phyloP scores from a whole-genome alignment of 2,888 invertebrate genomes.

The Amphipyra berbera region DNA sequence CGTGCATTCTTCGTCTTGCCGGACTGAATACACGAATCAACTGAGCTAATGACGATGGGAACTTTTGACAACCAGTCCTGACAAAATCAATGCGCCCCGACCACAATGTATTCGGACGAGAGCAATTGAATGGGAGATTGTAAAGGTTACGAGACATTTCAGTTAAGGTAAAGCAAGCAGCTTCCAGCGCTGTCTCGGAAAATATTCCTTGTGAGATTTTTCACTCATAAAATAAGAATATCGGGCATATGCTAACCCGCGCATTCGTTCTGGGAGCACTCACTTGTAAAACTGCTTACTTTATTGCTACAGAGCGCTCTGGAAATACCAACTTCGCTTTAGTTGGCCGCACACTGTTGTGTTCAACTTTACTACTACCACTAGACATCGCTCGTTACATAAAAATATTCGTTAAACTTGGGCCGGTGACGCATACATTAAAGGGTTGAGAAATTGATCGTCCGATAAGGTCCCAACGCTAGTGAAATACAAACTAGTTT shows the following conservation, averaged over 20 bases:
- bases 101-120: conserved; percentile 53
- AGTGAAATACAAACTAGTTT: conserved; percentile 85
- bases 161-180: conserved; percentile 42
- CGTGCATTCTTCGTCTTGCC: conserved; percentile 76
- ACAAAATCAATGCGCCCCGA: conserved; percentile 65
- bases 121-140: conserved; percentile 58
- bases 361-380: conserved; percentile 64
- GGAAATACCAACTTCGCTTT: conserved; percentile 76
- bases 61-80: conserved; percentile 73
- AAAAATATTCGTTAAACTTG: conserved; percentile 75
- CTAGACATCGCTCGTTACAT: conserved; percentile 65
- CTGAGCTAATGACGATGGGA: conserved; percentile 77
- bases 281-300: conserved; percentile 85
- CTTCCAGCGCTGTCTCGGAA: conserved; percentile 56
- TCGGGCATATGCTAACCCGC: conserved; percentile 77
- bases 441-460: conserved; percentile 87
- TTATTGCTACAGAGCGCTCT: conserved; percentile 78
- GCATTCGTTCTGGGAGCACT: conserved; percentile 80
- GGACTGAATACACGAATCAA: conserved; percentile 79
- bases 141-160: conserved; percentile 49
- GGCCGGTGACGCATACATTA: conserved; percentile 81
- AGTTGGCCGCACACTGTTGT: conserved; percentile 69
- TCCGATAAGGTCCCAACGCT: conserved; percentile 80
- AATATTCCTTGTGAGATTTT: conserved; percentile 73
- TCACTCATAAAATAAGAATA: conserved; percentile 81